Base-by-base conservation (phyloP, 30 jellyfish, hydroid and myxozoan species). In the Hydractinia symbiolongicarpus region DNA sequence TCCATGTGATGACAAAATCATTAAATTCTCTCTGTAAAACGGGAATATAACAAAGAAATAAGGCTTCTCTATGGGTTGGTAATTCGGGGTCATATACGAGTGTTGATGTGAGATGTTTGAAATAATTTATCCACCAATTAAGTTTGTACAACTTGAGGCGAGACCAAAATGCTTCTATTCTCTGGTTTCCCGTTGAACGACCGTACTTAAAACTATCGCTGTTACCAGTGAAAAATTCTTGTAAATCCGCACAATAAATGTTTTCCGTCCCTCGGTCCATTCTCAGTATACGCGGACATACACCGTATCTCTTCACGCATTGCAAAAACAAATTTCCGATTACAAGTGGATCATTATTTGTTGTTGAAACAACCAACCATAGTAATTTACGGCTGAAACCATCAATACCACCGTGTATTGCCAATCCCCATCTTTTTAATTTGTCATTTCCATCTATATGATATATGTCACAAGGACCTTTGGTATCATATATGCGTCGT, bases 371-470 rank as follows among this genome's bases (percentile, higher is more conserved):
- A 30, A 30, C 44, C 44, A 30, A 30, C 44, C 44, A 30, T 30
- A 30, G 44, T 30, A 30, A 30, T 30, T 30, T 30, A 30, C 44
- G 44, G 44, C 44, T 30, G 44, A 30, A 30, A 30, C 44, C 44
- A 30, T 30, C 44, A 30, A 30, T 30, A 30, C 44, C 44, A 30
- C 44, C 44, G 44, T 30, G 44, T 30, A 30, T 30, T 30, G 44
- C 44, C 44, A 30, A 30, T 30, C 44, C 2, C 44, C 44, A 30
- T 30, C 44, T 30, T 56, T 75, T 75, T 7, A 75, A 57, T 57
- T 75, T 75, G 40, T 75, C 78, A 57, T 75, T 75, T 40, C 13
- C 83, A 72, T 75, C 83, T 56, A 75, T 8, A 50, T 75, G 83
- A 75, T 15, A 75, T 40, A 75, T 57, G 83, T 75, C 76, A 10